Evolutionary conservation across 2,888 invertebrate species (phyloP), one percentile per base, ranked within the genome.

Genomic region (Hirtodrosophila histrioides): DNA sequence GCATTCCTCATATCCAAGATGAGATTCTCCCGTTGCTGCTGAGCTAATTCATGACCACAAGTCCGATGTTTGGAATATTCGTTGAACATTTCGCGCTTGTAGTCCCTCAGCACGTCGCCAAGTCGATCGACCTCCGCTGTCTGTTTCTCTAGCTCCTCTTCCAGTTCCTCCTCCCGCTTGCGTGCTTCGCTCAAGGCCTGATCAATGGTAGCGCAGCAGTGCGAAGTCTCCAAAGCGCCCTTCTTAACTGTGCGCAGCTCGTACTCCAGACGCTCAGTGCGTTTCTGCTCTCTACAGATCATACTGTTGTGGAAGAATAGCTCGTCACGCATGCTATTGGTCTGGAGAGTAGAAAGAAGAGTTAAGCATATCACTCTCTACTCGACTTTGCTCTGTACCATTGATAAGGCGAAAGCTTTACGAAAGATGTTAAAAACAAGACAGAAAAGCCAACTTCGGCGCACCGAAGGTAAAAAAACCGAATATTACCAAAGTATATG

Each of bases 11-110:
- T 27, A 35, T 78, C 70, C 3, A 78, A 41, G 0, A 37, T 1
- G 0, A 35, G 23, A 37, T 56, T 51, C 0, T 48, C 27, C 6
- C 54, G 53, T 44, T 78, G 79, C 11, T 75, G 55, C 0, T 69
- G 11, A 10, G 73, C 74, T 40, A 73, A 48, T 23, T 57, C 49
- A 1, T 31, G 31, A 6, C 63, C 57, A 11, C 62, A 60, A 11
- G 61, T 9, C 0, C 78, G 69, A 36, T 53, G 63, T 40, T 62
- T 66, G 37, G 35, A 4, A 0, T 64, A 3, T 17, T 73, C 73
- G 0, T 53, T 72, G 10, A 78, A 78, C 64, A 75, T 50, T 7
- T 75, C 66, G 1, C 5, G 23, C 37, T 3, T 43, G 17, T 60
- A 3, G 45, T 61, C 5, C 9, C 3, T 29, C 12, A 75, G 27